These are phyloP conservation scores for Empidonax alnorum DNA, from an alignment of 2,113 vertebrate genomes.

Conservation along the genomic window DNA sequence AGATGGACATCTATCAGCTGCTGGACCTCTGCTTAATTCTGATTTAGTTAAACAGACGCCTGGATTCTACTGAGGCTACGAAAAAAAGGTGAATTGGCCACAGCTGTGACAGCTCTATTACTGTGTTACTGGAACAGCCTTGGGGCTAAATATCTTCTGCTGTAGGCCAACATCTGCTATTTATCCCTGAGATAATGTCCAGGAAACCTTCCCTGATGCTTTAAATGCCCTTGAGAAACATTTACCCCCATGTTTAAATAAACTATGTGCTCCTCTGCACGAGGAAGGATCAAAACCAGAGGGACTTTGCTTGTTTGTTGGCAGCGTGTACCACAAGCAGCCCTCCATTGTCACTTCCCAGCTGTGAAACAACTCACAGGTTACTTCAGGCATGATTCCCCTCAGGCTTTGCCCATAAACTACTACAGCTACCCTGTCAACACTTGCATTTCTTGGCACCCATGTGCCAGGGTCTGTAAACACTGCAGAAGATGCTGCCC, in stretches of 20 bases:
- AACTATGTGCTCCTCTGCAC: neutral
- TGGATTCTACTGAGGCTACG: neutral
- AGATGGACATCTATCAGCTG: neutral
- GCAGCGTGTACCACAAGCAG: neutral
- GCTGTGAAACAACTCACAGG: neutral
- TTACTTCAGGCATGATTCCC: neutral
- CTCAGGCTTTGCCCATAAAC: neutral
- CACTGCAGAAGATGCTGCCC: accelerated
- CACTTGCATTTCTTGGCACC: neutral
- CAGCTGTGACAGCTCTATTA: neutral
- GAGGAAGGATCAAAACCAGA: neutral
- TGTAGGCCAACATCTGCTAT: neutral
- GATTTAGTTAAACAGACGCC: neutral
- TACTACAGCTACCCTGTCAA: neutral
- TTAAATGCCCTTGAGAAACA: neutral
- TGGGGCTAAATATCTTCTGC: neutral
- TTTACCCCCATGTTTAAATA: neutral
- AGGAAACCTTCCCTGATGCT: neutral
- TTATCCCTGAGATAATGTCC: neutral
- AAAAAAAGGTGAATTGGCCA: neutral
- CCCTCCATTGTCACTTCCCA: neutral
- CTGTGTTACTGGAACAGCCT: neutral
- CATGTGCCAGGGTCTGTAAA: accelerated
- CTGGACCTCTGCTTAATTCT: neutral
- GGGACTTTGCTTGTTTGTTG: neutral